Conservation (phyloP, 1,140 invertebrate genomes). For the Stratiolaelaps scimitus region DNA sequence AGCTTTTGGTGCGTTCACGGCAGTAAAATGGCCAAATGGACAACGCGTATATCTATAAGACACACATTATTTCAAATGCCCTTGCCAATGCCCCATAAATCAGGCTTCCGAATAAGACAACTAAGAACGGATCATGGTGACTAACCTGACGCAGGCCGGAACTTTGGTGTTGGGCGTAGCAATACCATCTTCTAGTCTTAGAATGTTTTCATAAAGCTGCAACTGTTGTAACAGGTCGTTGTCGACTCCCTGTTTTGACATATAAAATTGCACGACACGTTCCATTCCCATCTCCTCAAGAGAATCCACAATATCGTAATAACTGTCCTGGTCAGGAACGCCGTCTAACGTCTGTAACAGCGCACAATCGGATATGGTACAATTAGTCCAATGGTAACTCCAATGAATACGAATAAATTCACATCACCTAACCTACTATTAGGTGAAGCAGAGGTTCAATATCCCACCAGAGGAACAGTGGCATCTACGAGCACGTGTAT, state of each 20-base stretch:
- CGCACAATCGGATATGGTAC: background rate
- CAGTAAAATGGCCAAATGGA: too few relatives aligned
- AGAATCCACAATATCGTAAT: slow-evolving; percentile 93
- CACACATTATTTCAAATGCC: too few relatives aligned
- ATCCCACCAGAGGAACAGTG: too few relatives aligned
- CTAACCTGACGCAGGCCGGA: slow-evolving; percentile 25
- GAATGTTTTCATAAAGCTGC: slow-evolving; percentile 66
- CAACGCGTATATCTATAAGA: too few relatives aligned
- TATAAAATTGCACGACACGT: slow-evolving; percentile 74
- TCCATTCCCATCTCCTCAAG: slow-evolving; percentile 94
- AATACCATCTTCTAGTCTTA: slow-evolving; percentile 3
- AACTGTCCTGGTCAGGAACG: slow-evolving; percentile 89
- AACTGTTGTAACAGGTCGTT: slow-evolving; percentile 82
- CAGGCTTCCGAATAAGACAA: too few relatives aligned
- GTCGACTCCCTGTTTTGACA: slow-evolving; percentile 83
- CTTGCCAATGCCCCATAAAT: too few relatives aligned
- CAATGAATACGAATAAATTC: too few relatives aligned
- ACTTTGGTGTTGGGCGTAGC: slow-evolving; percentile 1
- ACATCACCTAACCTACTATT: too few relatives aligned
- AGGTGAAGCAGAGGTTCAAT: too few relatives aligned
- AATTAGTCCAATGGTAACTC: too few relatives aligned
- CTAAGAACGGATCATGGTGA: background rate
- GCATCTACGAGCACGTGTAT: too few relatives aligned
- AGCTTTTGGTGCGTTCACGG: too few relatives aligned
- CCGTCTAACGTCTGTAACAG: slow-evolving; percentile 61